Conservation (phyloP, 2,113 vertebrate species). For the Dolichotis patagonum region DNA sequence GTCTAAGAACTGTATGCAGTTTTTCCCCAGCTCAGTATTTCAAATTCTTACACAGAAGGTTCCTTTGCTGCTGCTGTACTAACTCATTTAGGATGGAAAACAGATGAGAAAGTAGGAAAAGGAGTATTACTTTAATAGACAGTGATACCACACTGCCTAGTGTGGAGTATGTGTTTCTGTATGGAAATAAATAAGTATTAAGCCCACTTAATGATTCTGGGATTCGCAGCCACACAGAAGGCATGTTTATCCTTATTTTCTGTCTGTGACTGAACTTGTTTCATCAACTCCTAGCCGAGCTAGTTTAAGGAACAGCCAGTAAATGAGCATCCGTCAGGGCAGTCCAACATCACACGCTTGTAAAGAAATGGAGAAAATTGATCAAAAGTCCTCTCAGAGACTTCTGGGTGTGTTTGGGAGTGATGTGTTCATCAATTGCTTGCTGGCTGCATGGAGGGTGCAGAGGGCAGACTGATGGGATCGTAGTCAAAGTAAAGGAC, state of each 20-base stretch:
- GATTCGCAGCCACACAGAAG: conserved; percentile 2
- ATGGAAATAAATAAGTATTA: conserved; percentile 9
- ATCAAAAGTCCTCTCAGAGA: conserved; percentile 25
- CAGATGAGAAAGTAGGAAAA: background rate
- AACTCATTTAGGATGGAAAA: background rate
- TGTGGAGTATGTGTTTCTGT: background rate
- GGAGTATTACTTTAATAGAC: background rate
- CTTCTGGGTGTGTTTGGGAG: background rate
- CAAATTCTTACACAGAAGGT: background rate
- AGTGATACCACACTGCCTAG: background rate
- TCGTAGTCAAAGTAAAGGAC: background rate
- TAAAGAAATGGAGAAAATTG: background rate
- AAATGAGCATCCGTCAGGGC: background rate
- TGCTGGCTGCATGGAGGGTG: background rate
- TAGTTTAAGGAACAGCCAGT: background rate
- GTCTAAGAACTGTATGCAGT: background rate
- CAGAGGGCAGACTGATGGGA: background rate
- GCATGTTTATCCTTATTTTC: background rate
- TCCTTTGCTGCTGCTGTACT: background rate
- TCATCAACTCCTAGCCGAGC: background rate
- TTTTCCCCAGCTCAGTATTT: background rate
- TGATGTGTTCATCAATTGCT: conserved; percentile 35
- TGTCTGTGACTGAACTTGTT: background rate
- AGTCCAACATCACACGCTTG: background rate
- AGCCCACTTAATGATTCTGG: background rate